Base-by-base conservation (phyloP, 2,113 vertebrate species). In the Sapajus apella region DNA sequence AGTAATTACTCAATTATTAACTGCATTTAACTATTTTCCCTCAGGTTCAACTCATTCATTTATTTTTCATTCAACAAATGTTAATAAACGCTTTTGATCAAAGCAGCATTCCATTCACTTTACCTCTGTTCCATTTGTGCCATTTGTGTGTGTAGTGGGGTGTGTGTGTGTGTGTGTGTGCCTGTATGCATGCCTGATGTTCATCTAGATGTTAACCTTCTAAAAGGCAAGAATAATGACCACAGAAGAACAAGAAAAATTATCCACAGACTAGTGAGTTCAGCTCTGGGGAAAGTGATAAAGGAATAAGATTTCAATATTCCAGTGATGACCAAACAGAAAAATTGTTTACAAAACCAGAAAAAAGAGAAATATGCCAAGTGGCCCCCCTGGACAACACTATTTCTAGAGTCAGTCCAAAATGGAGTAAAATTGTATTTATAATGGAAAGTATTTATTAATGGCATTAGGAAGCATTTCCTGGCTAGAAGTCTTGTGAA, bases 61-160 rank as follows among this genome's bases (percentile, higher is more conserved):
- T 97, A 93, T 93, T 95, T 97, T 97, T 97, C 81, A 96, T 77
- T 95, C 64, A 85, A 77, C 30, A 72, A 95, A 95, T 96, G 75
- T 50, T 97, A 96, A 92, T 86, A 90, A 91, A 96, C 47, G 86
- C 27, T 82, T 96, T 58, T 16, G 23, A 80, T 86, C 43, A 90
- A 45, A 58, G 20, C 43, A 77, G 80, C 61, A 87, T 95, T 89
- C 37, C 56, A 23, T 77, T 90, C 56, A 52, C 50, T 87, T 79
- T 82, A 40, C 25, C 82, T 73, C 55, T 75, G 55, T 70, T 83
- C 43, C 35, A 23, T 10, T 88, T 86, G 23, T 77, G 16, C 16
- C 40, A 3, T 21, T 23, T 61, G 55, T 94, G 9, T 52, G 35
- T 27, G 0, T 11, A 18, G 27, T 27, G 5, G 27, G 1, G 23